Conservation (phyloP, 2,113 vertebrate genomes). For the Lynx canadensis region DNA sequence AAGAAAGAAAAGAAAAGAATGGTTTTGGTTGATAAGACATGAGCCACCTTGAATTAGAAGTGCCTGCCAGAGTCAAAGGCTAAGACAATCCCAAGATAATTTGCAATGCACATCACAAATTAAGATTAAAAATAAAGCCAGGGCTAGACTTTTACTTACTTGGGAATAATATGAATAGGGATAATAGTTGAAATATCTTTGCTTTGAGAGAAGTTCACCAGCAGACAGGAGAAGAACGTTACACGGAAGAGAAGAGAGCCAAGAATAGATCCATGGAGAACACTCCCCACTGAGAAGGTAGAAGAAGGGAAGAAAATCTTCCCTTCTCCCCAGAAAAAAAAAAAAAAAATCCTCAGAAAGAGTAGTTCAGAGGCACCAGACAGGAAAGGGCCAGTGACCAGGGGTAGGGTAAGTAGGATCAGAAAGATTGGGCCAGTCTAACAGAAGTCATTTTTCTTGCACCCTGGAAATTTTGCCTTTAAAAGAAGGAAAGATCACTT, state of each 20-base stretch:
- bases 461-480: background rate
- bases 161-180: background rate
- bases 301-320: background rate
- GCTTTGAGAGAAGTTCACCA: background rate
- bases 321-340: background rate
- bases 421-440: background rate
- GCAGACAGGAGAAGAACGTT: background rate
- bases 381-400: background rate
- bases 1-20: background rate
- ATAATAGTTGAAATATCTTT: background rate
- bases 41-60: background rate
- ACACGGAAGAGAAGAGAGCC: background rate
- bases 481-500: background rate
- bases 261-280: background rate
- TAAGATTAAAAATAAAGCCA: background rate
- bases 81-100: background rate
- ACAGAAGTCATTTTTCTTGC: background rate
- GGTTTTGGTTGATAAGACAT: background rate
- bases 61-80: background rate
- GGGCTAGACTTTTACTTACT: background rate
- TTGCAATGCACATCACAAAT: background rate
- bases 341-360: background rate
- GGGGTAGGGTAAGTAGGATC: rapidly evolving
- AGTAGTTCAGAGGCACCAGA: background rate
- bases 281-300: background rate